phyloP scores from a whole-genome alignment of 1,140 invertebrate genomes.

The Lepidurus apus region DNA sequence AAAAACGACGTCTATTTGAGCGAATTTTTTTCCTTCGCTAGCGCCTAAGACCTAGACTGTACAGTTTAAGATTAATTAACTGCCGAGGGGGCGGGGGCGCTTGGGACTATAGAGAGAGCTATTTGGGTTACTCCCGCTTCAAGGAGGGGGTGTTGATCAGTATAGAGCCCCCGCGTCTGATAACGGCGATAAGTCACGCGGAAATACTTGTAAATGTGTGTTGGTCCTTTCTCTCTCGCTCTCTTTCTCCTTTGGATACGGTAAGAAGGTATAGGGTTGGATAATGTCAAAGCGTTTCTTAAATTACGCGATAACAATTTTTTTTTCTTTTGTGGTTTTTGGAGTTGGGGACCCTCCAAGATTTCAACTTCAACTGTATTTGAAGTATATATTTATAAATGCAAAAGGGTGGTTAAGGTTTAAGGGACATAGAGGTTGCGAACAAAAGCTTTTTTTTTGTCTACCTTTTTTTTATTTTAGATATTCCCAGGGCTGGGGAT shows the following conservation, averaged over 20 bases:
- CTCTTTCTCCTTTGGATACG: not conserved
- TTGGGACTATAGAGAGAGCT: not conserved
- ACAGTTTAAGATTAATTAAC: conserved; percentile 7
- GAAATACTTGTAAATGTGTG: not conserved
- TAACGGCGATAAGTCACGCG: conserved; percentile 3
- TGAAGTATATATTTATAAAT: not conserved
- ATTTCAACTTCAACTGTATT: not conserved
- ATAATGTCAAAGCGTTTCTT: not conserved
- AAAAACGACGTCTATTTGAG: not conserved
- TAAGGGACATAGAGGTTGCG: not conserved
- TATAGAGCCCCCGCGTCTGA: not conserved
- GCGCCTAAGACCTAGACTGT: not conserved
- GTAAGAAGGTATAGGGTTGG: not conserved
- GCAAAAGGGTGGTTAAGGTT: not conserved
- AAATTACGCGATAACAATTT: not conserved
- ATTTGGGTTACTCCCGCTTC: not conserved
- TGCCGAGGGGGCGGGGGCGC: not conserved
- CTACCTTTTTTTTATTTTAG: no score
- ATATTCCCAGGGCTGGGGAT: not conserved
- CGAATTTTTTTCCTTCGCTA: not conserved
- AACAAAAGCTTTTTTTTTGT: conserved; percentile 11
- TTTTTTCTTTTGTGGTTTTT: not conserved
- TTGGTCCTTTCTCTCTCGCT: not conserved
- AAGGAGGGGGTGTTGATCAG: not conserved
- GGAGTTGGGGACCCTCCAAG: not conserved